phyloP scores from a whole-genome alignment of 2,888 invertebrate genomes.

The Linnaemya tessellans region DNA sequence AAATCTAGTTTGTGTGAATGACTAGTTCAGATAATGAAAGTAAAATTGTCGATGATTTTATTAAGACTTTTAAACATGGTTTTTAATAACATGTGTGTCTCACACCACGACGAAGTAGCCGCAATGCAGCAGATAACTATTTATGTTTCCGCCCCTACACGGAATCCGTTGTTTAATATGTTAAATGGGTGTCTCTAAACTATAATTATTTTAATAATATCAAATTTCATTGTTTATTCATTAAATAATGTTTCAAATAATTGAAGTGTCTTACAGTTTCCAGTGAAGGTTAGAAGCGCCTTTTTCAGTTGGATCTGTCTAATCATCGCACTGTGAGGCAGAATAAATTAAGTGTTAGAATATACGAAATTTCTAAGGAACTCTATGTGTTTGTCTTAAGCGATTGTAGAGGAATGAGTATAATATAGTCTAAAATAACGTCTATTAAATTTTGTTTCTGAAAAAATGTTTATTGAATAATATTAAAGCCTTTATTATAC shows the following conservation, averaged over 20 bases:
- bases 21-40: slow-evolving; percentile 10
- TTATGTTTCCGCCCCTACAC: neutral
- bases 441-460: too few species aligned
- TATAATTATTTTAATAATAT: neutral
- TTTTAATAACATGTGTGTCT: slow-evolving; percentile 2
- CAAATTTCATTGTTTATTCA: neutral
- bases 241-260: neutral
- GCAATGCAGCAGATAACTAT: neutral
- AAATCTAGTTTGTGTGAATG: slow-evolving; percentile 2
- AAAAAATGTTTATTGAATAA: too few species aligned
- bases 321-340: neutral
- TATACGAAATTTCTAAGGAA: too few species aligned
- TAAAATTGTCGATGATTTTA: slow-evolving; percentile 9
- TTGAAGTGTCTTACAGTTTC: neutral
- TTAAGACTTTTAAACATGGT: neutral
- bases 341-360: too few species aligned
- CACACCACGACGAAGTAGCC: neutral
- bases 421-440: too few species aligned
- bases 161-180: neutral
- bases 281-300: neutral
- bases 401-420: too few species aligned
- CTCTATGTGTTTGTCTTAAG: too few species aligned
- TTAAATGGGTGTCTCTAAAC: neutral
- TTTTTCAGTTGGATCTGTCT: neutral
- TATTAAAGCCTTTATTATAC: too few species aligned